Evolutionary conservation across 2,113 vertebrate genomes (phyloP), one percentile per base, ranked within the genome.

Genomic region (Lycaon pictus): DNA sequence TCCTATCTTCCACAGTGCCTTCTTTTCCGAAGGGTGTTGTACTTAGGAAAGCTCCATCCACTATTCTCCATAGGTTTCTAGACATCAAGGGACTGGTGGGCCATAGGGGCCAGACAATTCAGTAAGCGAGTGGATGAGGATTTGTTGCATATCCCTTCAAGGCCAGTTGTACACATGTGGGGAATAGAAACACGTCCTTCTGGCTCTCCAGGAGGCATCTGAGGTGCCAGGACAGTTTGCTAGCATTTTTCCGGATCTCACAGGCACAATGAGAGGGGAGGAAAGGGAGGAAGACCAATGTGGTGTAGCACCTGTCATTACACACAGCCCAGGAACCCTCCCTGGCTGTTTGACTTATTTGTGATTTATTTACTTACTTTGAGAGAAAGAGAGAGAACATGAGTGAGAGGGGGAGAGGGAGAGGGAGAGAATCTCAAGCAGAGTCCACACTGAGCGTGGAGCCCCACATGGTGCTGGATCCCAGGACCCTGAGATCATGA

Each of bases 251-350:
- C 11, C 22, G 20, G 4, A 25, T 10, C 82, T 58, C 80, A 4
- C 56, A 55, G 15, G 35, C 25, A 25, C 25, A 23, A 7, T 2
- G 32, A 29, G 13, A 16, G 53, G 7, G 15, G 10, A 29, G 32
- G 5, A 11, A 7, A 69, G 48, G 12, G 23, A 69, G n/a, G 71
- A 10, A 60, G 63, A 12, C 48, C 9, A 16, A 43, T 1, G 12
- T 7, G 29, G 6, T 0, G 1, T 2, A 53, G n/a, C 48, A 11
- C 7, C n/a, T 55, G 43, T 29, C 6, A 1, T 29, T 32, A 69
- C 56, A 67, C 3, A 11, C 9, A 5, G 23, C 60, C 32, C 15
- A 56, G 69, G 32, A 92, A 15, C 22, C 2, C 4, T n/a, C 58
- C 11, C 29, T 11, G 58, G 51, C 5, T 22, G 4, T 22, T 43